A percentile compares a stretch with the other conserved stretches of the same genome.
Evolutionary conservation across 2,113 vertebrate genomes (phyloP).

Genomic region (Cathartes aura): DNA sequence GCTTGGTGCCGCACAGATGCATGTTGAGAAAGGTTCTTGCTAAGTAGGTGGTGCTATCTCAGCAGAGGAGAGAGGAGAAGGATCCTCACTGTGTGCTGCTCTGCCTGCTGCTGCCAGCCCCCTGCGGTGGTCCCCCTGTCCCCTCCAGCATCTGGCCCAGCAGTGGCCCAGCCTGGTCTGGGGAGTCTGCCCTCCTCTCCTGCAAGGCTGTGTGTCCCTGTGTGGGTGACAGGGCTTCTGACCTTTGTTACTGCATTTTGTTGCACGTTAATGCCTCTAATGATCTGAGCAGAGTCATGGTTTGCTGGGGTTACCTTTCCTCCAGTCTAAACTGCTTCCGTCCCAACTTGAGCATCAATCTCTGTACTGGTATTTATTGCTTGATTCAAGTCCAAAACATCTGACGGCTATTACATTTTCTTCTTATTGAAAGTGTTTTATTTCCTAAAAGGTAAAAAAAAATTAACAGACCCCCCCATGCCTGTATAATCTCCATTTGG

Average conservation of each 20-base stretch:
- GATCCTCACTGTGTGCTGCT: not conserved
- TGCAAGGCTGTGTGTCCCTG: fast-evolving
- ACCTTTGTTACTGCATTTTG: fast-evolving
- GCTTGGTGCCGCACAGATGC: fast-evolving
- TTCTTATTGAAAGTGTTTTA: not conserved
- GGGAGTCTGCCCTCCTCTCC: not conserved
- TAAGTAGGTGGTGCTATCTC: not conserved
- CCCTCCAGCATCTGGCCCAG: not conserved
- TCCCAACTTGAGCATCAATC: not conserved
- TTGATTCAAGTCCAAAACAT: not conserved
- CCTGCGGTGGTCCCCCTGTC: too few relatives aligned
- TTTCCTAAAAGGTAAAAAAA: not conserved
- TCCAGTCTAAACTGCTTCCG: fast-evolving
- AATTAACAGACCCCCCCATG: not conserved
- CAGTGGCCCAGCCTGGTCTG: not conserved
- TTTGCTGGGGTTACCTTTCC: not conserved
- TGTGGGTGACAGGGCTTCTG: not conserved
- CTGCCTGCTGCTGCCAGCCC: not conserved
- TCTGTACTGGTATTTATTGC: not conserved
- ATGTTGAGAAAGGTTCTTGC: not conserved
- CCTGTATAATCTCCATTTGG: not conserved
- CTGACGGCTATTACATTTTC: not conserved
- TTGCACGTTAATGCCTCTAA: not conserved
- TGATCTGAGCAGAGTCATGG: not conserved
- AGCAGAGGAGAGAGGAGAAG: not conserved